Evolutionary conservation across 2,888 invertebrate genomes (phyloP).

Genomic region (Aradus depressus): DNA sequence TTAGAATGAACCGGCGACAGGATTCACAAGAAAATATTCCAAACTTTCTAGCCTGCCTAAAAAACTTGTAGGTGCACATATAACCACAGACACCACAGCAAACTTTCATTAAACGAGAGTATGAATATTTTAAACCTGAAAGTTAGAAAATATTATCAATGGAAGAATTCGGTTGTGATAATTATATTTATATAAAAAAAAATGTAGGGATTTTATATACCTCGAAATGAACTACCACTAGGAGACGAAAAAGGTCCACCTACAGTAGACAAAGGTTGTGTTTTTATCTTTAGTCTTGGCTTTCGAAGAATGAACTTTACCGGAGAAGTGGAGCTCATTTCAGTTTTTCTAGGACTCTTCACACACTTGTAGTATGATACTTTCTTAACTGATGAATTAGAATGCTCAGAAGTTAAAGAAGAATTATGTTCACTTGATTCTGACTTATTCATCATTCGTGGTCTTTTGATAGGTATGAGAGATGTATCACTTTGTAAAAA

Average conservation of each 20-base stretch:
- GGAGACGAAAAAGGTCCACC: conserved; percentile 56
- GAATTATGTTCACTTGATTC: neutral
- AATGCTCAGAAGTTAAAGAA: neutral
- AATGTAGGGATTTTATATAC: too few relatives aligned
- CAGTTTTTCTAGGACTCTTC: neutral
- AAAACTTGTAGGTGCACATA: conserved; percentile 60
- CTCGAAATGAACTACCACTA: too few relatives aligned
- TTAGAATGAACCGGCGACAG: conserved; percentile 76
- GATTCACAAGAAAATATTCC: conserved; percentile 76
- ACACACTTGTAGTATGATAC: neutral
- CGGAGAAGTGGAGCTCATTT: conserved; percentile 10
- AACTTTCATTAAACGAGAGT: conserved; percentile 35
- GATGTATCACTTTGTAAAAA: conserved; percentile 54
- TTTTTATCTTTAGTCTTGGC: conserved; percentile 50
- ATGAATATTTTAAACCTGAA: conserved; percentile 8
- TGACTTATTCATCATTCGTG: conserved; percentile 3
- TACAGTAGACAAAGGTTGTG: conserved; percentile 32
- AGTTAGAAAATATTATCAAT: neutral
- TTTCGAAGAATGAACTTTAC: conserved; percentile 55
- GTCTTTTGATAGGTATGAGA: conserved; percentile 12
- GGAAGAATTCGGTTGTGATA: conserved; percentile 2
- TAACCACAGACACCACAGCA: conserved; percentile 72
- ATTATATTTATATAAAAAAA: conserved; percentile 10
- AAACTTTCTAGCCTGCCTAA: conserved; percentile 69
- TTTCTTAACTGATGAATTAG: neutral